Evolutionary conservation across 1,140 invertebrate genomes (phyloP).

Genomic region (Eulimnadia texana): DNA sequence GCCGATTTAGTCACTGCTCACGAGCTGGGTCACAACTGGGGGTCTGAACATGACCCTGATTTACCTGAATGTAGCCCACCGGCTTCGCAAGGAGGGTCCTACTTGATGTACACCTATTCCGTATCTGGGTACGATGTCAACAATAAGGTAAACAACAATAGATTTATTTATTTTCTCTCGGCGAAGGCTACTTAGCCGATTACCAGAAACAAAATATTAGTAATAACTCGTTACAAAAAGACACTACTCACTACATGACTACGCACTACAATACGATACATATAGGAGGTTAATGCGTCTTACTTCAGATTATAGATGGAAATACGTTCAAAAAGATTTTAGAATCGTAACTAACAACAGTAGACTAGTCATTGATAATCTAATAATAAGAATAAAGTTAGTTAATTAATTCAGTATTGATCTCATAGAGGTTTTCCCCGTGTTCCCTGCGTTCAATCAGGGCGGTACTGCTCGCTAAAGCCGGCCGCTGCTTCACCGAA

Average conservation of each 20-base stretch:
- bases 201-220: no score
- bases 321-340: no score
- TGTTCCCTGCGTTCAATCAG: slow-evolving; percentile 83
- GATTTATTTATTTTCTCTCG: no score
- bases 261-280: no score
- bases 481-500: slow-evolving; percentile 79
- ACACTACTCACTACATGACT: no score
- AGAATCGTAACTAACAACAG: no score
- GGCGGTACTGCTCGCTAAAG: slow-evolving; percentile 82
- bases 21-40: slow-evolving; percentile 96
- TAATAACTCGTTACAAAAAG: no score
- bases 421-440: slow-evolving; percentile 70
- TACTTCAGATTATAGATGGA: no score
- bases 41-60: slow-evolving; percentile 93
- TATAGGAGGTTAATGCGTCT: no score
- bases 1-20: slow-evolving; percentile 92
- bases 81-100: slow-evolving; percentile 82
- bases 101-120: slow-evolving; percentile 95
- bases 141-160: slow-evolving; percentile 62
- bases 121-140: slow-evolving; percentile 94
- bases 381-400: neutral
- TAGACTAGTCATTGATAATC: no score
- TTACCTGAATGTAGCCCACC: slow-evolving; percentile 83
- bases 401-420: neutral
- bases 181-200: no score